Evolutionary conservation across 2,888 invertebrate species (phyloP).

Genomic region (Euproctis similis): DNA sequence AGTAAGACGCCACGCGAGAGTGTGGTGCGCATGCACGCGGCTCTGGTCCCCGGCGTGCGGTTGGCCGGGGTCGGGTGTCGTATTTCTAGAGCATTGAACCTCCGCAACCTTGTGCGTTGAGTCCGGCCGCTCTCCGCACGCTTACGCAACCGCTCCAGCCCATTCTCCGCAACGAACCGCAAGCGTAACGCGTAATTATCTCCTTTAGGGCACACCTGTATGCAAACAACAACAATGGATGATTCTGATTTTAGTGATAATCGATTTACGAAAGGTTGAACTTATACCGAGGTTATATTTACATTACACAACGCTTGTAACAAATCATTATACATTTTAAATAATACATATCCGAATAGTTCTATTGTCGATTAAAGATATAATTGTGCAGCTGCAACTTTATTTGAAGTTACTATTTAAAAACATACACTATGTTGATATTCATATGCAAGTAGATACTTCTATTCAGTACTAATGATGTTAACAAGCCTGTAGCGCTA

Average conservation of each 20-base stretch:
- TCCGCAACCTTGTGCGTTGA: conserved; percentile 74
- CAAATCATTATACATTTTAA: conserved; percentile 20
- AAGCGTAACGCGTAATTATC: conserved; percentile 63
- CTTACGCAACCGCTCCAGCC: conserved; percentile 69
- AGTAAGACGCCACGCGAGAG: too few relatives aligned
- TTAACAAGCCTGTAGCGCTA: conserved; percentile 33
- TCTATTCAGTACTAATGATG: conserved; percentile 9
- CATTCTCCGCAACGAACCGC: conserved; percentile 61
- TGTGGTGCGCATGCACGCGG: conserved; percentile 25
- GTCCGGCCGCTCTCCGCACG: conserved; percentile 66
- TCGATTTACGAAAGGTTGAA: conserved; percentile 64
- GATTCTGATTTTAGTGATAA: conserved; percentile 47
- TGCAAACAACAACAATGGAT: conserved; percentile 52
- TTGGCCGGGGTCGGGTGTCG: conserved; percentile 65
- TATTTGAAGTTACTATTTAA: neutral
- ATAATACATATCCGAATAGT: conserved; percentile 15
- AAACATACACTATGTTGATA: conserved; percentile 4
- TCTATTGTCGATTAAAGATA: conserved; percentile 14
- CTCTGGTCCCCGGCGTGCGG: conserved; percentile 41
- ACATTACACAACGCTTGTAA: conserved; percentile 39
- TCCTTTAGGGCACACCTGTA: conserved; percentile 71
- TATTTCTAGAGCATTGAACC: conserved; percentile 76
- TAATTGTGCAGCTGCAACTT: neutral
- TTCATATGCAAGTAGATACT: too few relatives aligned
- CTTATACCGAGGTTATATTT: conserved; percentile 51